Evolutionary conservation across 2,888 invertebrate species (phyloP), one percentile per base, ranked within the genome.

Genomic region (Oxycera nigricornis): DNA sequence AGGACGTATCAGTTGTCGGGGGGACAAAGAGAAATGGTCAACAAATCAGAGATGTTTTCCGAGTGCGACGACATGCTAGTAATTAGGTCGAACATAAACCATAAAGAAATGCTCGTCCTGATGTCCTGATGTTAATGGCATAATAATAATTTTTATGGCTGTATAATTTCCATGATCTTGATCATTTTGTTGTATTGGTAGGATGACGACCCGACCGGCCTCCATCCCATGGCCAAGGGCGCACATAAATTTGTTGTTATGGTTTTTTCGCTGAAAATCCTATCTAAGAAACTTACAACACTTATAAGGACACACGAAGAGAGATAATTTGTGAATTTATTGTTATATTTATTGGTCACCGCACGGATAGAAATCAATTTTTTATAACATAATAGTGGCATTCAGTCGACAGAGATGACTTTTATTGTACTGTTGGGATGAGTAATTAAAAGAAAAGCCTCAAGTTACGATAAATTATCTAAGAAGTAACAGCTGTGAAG

Each of bases 121-220:
- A n/a, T 59, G 35, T 31, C n/a, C 41, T 41, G 39, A 67, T 67
- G 46, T 67, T 67, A 67, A 67, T 41, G 67, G 39, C 46, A 24
- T 41, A 67, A 67, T 67, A 67, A 67, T 67, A 67, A 41, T 41
- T 67, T 67, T 67, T 67, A 67, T 67, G 41, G 41, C 14, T 24
- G 31, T 67, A 22, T 67, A 67, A 67, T 67, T 67, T 59, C 59
- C 59, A 59, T 59, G 59, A 26, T 59, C 59, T 30, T 59, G 22
- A 46, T 46, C 46, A 17, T 46, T 46, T 46, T 14, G 46, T 14
- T 3, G 14, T 46, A 7, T 14, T 7, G 11, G 14, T n/a, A 17
- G 46, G 46, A 46, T 14, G 46, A 14, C 17, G 46, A 17, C n/a
- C n/a, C 17, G 17, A 46, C 11, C 17, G 11, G 46, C 46, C 46